Percentiles rank a stretch among this genome's conserved stretches.
phyloP scores from a whole-genome alignment of 2,888 invertebrate species.

The Didymodactylos carnosus region DNA sequence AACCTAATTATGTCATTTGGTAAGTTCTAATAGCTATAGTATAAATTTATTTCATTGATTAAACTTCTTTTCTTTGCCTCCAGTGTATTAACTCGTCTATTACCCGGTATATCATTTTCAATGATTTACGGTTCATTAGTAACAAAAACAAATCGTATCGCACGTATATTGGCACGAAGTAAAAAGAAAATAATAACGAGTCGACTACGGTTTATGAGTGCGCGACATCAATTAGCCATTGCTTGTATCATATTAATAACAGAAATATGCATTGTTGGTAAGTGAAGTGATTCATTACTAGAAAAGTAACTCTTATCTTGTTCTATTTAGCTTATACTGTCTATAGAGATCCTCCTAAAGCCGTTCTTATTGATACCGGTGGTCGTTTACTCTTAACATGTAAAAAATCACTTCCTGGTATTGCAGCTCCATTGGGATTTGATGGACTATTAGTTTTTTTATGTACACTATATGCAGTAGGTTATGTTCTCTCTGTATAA shows the following conservation, averaged over 20 bases:
- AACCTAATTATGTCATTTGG: neutral
- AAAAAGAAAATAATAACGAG: constrained; percentile 70
- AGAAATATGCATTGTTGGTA: constrained; percentile 52
- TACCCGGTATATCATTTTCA: constrained; percentile 83
- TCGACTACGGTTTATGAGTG: constrained; percentile 50
- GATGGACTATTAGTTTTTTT: constrained; percentile 50
- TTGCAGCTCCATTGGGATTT: constrained; percentile 53
- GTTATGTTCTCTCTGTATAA: neutral
- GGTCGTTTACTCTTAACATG: constrained; percentile 28
- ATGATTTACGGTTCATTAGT: constrained; percentile 86
- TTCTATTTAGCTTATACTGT: neutral
- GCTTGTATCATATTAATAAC: constrained; percentile 65
- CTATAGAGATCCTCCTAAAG: neutral
- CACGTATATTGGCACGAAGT: constrained; percentile 85
- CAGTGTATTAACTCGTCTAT: constrained; percentile 69
- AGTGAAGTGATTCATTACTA: too few relatives aligned
- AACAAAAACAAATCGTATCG: constrained; percentile 89
- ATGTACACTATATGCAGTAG: constrained; percentile 80
- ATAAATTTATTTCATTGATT: too few relatives aligned
- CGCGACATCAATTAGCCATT: constrained; percentile 43
- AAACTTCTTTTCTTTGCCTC: too few relatives aligned
- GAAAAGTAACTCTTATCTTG: neutral
- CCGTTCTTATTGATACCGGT: constrained; percentile 15
- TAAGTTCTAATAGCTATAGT: too few relatives aligned
- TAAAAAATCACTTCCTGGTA: constrained; percentile 2